Base-by-base conservation (phyloP, 2,113 vertebrate genomes). In the Melanerpes formicivorus region DNA sequence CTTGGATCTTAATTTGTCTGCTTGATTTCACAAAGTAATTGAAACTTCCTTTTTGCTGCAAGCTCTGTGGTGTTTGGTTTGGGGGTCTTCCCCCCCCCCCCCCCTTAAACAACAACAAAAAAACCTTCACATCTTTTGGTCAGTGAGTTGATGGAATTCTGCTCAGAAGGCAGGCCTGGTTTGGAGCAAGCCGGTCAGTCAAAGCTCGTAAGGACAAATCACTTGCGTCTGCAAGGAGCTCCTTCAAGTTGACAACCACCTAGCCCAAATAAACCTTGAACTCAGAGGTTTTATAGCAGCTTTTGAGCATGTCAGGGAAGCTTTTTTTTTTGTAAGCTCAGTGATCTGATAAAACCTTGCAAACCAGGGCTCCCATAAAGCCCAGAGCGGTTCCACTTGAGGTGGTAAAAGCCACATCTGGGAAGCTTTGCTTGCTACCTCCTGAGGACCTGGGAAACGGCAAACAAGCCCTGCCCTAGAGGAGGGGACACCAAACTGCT, bases 1-100 rank as follows among this genome's bases (percentile, higher is more conserved):
- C 97, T 98, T 97, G 96, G 97, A 97, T 98, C 97, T 97, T 98
- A 97, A 97, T 98, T 97, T 98, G 97, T 98, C 97, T 97, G 97
- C 97, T 97, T 97, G 95, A 96, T 97, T 98, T 97, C 97, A 97
- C 98, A 96, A 97, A 98, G 97, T 98, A 98, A 98, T 98, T 97
- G 97, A 98, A 97, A 98, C 97, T 98, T 98, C 97, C 97, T 97
- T 98, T 98, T 96, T 95, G 90, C 97, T 96, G 82, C 29, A 6
- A 93, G 93, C 73, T 71, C 62, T 50, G 48, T 50, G 48, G 19
- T 50, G 42, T 44, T 14, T 14, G 14, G 5, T 44, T 44, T 44
- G 42, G 48, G 48, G 48, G 22, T 50, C 21, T 48, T 50, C n/a
- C n/a, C n/a, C n/a, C n/a, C n/a, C n/a, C n/a, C 10, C 15, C 7